Evolutionary conservation across 2,113 vertebrate genomes (phyloP), one percentile per base, ranked within the genome.

Genomic region (Microcebus murinus): DNA sequence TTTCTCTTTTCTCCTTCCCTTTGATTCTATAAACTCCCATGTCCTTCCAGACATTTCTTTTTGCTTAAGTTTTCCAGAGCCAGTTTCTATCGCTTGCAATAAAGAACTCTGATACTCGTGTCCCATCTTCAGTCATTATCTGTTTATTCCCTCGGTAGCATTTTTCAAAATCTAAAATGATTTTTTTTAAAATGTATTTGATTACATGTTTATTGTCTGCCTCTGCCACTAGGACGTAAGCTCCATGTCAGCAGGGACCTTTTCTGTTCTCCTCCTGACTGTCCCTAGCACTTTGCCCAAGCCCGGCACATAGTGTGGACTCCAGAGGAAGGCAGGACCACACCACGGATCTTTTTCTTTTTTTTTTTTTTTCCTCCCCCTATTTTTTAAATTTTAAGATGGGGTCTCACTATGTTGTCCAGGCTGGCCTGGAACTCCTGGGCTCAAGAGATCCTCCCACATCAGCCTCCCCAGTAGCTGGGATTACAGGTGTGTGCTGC

Each of bases 131-230:
- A 4, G 45, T 65, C 52, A 50, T 50, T 25, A 48, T 36, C 57
- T 59, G 13, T 67, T 36, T 29, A 29, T 31, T 87, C 25, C 10
- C 29, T 61, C 42, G 57, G 45, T 7, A 63, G 80, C 73, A 83
- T 34, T 92, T 70, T 77, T 77, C 70, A 73, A 52, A 81, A 93
- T 86, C 48, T 34, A 89, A 92, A 94, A 57, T 68, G 8, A 63
- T 45, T 63, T 59, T 59, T 68, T 87, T 18, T 10, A n/a, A n/a
- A 73, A 76, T 27, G 0, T 57, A 34, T 42, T 42, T 36, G 31
- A 73, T 80, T 61, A 68, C 21, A 48, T 39, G 36, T 76, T 65
- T 73, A 29, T 48, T 20, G 1, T 70, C 73, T 80, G 9, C 61
- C 48, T 96, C 82, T 23, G n/a, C 39, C 31, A 20, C 71, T 71